phyloP scores from a whole-genome alignment of 2,113 vertebrate genomes.

The Hymenochirus boettgeri region DNA sequence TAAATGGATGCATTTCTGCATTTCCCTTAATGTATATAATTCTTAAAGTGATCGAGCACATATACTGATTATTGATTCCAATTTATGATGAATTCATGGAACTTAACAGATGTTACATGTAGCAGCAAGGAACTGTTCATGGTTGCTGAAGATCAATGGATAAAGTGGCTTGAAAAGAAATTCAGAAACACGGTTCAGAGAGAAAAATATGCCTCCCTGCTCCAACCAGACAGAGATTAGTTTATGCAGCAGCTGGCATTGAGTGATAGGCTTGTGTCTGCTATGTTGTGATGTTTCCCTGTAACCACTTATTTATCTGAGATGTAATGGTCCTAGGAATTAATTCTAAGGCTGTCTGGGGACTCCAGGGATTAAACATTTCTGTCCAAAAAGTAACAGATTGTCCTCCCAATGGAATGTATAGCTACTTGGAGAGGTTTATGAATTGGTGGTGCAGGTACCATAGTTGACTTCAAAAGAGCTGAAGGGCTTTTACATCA shows the following conservation, averaged over 20 bases:
- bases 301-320: constrained; percentile 23
- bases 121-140: constrained; percentile 10
- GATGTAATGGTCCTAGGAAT: constrained; percentile 19
- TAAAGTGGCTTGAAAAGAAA: constrained; percentile 15
- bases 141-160: constrained; percentile 14
- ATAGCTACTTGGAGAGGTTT: constrained; percentile 10
- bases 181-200: constrained; percentile 28
- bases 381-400: constrained; percentile 34
- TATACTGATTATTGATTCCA: constrained; percentile 12
- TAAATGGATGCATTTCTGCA: constrained; percentile 3
- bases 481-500: constrained; percentile 6
- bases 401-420: constrained; percentile 18
- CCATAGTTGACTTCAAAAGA: not conserved
- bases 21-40: constrained; percentile 3
- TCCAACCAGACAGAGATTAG: not conserved
- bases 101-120: constrained; percentile 27
- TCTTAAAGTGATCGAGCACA: constrained; percentile 6
- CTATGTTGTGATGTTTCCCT: constrained; percentile 17
- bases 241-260: constrained; percentile 20
- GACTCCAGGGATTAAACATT: constrained; percentile 25
- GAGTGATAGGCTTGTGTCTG: constrained; percentile 12
- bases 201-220: constrained; percentile 13
- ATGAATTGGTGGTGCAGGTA: constrained; percentile 14
- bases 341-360: constrained; percentile 33
- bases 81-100: constrained; percentile 31